Percentiles rank a stretch among this genome's conserved stretches.
Conservation (phyloP, 2,888 invertebrate species). For the Danaus chrysippus region DNA sequence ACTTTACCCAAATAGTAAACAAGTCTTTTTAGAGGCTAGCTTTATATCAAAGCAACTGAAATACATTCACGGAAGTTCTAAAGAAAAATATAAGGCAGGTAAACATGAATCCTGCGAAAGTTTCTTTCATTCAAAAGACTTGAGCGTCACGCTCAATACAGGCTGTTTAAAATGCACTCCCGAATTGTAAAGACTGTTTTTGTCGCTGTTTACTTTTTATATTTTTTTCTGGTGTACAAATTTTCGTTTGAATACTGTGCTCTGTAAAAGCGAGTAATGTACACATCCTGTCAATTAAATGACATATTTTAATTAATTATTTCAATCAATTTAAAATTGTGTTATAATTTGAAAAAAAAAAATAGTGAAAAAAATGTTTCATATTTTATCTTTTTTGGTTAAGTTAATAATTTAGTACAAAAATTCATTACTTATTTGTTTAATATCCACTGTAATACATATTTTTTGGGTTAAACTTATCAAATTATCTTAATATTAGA, state of each 20-base stretch:
- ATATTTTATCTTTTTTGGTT: no score
- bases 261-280: constrained; percentile 18
- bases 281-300: constrained; percentile 29
- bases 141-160: constrained; percentile 13
- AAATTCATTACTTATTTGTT: no score
- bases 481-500: no score
- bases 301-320: constrained; percentile 12
- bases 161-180: constrained; percentile 19
- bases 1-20: no score
- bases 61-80: background rate
- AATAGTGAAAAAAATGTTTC: no score
- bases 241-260: background rate
- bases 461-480: no score
- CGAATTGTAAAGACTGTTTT: constrained; percentile 1
- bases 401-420: no score
- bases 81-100: constrained; percentile 4
- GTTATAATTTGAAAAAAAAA: no score
- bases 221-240: background rate
- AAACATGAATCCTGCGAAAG: constrained; percentile 8
- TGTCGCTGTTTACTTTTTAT: background rate
- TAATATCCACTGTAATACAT: no score
- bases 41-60: background rate
- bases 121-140: constrained; percentile 15
- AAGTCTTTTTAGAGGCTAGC: no score
- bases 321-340: no score